phyloP scores from a whole-genome alignment of 1,140 invertebrate genomes.

The Trichogramma pretiosum region DNA sequence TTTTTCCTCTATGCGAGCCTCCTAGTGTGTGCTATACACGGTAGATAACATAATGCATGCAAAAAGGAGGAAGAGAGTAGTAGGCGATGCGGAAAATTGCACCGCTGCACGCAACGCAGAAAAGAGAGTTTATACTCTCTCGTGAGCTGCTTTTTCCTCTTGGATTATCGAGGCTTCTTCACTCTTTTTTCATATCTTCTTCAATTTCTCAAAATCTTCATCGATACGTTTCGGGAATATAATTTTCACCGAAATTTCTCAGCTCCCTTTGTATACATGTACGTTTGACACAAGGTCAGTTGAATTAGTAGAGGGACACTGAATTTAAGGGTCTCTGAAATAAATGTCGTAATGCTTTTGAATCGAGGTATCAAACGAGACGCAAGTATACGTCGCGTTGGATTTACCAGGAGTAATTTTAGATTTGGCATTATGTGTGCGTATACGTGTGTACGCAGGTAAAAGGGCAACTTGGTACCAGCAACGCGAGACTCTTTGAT shows the following conservation, averaged over 20 bases:
- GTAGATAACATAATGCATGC: neutral
- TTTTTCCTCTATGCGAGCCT: neutral
- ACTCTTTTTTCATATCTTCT: neutral
- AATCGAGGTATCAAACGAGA: neutral
- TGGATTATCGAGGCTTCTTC: neutral
- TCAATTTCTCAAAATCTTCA: neutral
- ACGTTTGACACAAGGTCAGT: neutral
- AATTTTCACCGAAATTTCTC: neutral
- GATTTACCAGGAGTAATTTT: too few species aligned
- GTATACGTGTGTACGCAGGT: too few species aligned
- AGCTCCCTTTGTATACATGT: neutral
- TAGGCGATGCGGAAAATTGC: slow-evolving; percentile 1
- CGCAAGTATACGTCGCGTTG: too few species aligned
- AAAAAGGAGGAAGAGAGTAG: neutral
- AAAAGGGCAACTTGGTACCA: too few species aligned
- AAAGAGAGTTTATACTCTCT: neutral
- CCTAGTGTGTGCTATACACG: too few species aligned
- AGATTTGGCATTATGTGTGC: too few species aligned
- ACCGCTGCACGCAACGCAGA: slow-evolving; percentile 1
- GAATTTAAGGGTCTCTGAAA: neutral
- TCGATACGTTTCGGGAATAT: neutral
- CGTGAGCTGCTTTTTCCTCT: slow-evolving; percentile 1
- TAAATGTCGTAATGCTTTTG: neutral
- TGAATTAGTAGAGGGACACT: neutral
- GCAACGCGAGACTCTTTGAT: too few species aligned